Percentiles rank a stretch among this genome's conserved stretches.
phyloP scores from a whole-genome alignment of 1,140 invertebrate genomes.

The Leptoteleia sp. region DNA sequence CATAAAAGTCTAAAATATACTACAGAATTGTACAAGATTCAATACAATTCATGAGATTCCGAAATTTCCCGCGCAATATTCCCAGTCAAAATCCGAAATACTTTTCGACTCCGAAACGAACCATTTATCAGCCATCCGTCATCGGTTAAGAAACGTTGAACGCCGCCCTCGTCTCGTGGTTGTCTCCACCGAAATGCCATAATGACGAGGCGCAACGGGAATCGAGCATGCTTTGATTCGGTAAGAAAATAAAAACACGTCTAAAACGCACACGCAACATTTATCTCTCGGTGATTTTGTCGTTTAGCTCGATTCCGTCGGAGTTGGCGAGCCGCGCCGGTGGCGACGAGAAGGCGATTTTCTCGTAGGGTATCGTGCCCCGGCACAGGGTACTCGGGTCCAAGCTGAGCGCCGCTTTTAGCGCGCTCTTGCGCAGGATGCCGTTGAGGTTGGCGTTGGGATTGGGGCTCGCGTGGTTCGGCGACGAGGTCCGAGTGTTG shows the following conservation, averaged over 20 bases:
- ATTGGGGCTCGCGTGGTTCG: conserved; percentile 68
- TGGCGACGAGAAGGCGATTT: conserved; percentile 75
- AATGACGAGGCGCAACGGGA: neutral
- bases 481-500: conserved; percentile 75
- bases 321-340: conserved; percentile 71
- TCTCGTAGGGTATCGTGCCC: conserved; percentile 76
- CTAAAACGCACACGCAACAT: conserved; percentile 31
- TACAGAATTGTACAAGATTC: too few relatives aligned
- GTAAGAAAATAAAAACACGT: conserved; percentile 50
- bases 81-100: too few relatives aligned
- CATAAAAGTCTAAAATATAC: too few relatives aligned
- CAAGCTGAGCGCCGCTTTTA: conserved; percentile 80
- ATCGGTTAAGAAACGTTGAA: too few relatives aligned
- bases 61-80: too few relatives aligned
- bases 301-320: conserved; percentile 72
- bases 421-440: conserved; percentile 74
- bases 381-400: conserved; percentile 80
- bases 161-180: too few relatives aligned
- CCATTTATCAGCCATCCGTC: too few relatives aligned
- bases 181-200: conserved; percentile 13
- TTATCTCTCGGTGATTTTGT: conserved; percentile 71
- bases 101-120: too few relatives aligned
- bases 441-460: conserved; percentile 74
- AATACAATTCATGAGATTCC: too few relatives aligned
- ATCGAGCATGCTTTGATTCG: conserved; percentile 20